Evolutionary conservation across 2,113 vertebrate species (phyloP), one percentile per base, ranked within the genome.

Genomic region (Trichomycterus rosablanca): DNA sequence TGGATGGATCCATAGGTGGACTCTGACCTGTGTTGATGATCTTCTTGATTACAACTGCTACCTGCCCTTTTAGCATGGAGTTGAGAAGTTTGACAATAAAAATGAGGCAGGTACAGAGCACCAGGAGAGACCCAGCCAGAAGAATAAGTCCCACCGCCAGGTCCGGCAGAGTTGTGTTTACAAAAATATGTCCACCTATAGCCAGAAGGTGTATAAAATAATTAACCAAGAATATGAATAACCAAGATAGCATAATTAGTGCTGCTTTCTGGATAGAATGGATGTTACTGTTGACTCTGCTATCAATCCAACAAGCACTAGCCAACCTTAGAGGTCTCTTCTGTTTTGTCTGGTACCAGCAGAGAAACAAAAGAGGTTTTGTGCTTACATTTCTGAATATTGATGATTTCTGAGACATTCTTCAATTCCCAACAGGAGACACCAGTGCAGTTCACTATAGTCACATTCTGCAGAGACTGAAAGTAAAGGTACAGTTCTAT

Each of bases 61-160:
- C 92, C 83, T 94, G 93, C 52, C 95, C 94, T 79, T 88, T 89
- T 43, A 98, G 88, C 81, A 97, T 87, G 1, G 94, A 95, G 80
- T 92, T 94, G 62, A 97, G 85, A 19, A 98, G 69, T 63, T 96
- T 98, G 67, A 97, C 95, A 0, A 97, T 97, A 53, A 89, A 68
- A 61, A 97, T 55, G 56, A 98, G 83, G 71, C 94, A 97, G 57
- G 82, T 79, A 23, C 94, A 97, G 26, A 98, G 85, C 56, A 90
- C 80, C 43, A 95, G 12, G 69, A 98, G 77, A 37, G 94, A 94
- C 10, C 81, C 9, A 5, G 82, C 74, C 43, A 98, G 84, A 16
- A 98, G 81, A 67, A 98, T 97, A 68, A 90, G 74, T 18, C 95
- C 95, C 1, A 94, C 79, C 0, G 71, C 85, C 26, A 91, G 65